A percentile compares a stretch with the other conserved stretches of the same genome.
phyloP scores from a whole-genome alignment of 2,888 invertebrate species.

The Beris morrisii region DNA sequence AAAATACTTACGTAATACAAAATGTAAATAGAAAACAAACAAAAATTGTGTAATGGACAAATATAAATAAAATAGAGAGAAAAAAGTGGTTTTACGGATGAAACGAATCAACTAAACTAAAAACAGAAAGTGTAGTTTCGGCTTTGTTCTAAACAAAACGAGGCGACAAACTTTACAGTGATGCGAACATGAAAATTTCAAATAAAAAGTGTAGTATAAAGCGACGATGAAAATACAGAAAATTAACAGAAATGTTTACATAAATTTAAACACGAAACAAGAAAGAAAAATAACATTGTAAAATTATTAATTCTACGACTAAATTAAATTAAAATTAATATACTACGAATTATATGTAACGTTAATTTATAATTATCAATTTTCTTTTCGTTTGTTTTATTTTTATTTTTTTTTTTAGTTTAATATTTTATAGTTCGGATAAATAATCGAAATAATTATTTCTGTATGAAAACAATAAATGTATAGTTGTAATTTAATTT shows the following conservation, averaged over 20 bases:
- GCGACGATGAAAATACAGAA: too few relatives aligned
- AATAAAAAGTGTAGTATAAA: slow-evolving; percentile 12
- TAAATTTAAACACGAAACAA: too few relatives aligned
- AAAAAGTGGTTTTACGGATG: not conserved
- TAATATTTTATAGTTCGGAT: slow-evolving; percentile 3
- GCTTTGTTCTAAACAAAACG: slow-evolving; percentile 26
- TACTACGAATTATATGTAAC: slow-evolving; percentile 1
- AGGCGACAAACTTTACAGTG: not conserved
- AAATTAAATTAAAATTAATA: too few relatives aligned
- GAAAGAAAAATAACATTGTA: too few relatives aligned
- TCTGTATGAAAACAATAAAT: slow-evolving; percentile 9
- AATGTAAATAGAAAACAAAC: slow-evolving; percentile 9
- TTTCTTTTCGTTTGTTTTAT: slow-evolving; percentile 2
- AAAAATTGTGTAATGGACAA: slow-evolving; percentile 24
- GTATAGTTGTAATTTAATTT: slow-evolving; percentile 31
- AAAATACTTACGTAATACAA: slow-evolving; percentile 1
- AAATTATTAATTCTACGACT: too few relatives aligned
- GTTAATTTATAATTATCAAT: slow-evolving; percentile 6
- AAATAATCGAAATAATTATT: slow-evolving; percentile 9
- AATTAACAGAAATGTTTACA: too few relatives aligned
- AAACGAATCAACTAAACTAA: not conserved
- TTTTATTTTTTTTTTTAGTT: slow-evolving; percentile 19
- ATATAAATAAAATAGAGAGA: not conserved
- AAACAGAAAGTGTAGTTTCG: not conserved
- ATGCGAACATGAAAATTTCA: not conserved